A percentile compares a stretch with the other conserved stretches of the same genome.
phyloP scores from a whole-genome alignment of 2,797 vertebrate genomes.

The Lepus oiostolus region DNA sequence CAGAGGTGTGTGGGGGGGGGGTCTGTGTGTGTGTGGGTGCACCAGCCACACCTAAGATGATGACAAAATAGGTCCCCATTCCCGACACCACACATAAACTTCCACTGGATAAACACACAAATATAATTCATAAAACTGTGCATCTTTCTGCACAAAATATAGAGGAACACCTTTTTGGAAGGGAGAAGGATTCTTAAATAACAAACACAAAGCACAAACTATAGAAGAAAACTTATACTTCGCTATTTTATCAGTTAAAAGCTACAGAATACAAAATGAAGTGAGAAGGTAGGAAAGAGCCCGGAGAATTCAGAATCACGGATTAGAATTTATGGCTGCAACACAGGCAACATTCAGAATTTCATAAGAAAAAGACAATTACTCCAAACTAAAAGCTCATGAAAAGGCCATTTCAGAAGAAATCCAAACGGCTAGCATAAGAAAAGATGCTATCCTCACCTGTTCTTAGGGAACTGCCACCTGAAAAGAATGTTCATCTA shows the following conservation, averaged over 20 bases:
- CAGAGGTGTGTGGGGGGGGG: background rate
- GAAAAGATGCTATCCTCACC: background rate
- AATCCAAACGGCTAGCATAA: background rate
- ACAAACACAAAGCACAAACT: no score
- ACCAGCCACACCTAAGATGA: rapidly evolving
- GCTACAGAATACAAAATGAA: background rate
- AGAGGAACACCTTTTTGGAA: background rate
- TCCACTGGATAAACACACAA: background rate
- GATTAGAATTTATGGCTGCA: background rate
- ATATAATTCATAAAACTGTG: background rate
- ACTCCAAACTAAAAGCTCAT: background rate
- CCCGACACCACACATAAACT: background rate
- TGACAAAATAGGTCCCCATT: background rate
- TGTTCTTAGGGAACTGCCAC: conserved; percentile 12
- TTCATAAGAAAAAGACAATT: conserved; percentile 18
- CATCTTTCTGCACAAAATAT: background rate
- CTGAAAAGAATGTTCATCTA: background rate
- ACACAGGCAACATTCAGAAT: background rate
- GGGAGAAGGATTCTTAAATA: no score
- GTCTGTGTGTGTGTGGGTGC: background rate
- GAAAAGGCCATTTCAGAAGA: conserved; percentile 16
- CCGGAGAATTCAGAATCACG: no score
- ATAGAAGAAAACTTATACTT: background rate
- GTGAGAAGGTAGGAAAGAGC: background rate
- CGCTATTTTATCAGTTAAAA: conserved; percentile 19